phyloP scores from a whole-genome alignment of 2,888 invertebrate genomes.

The Autographa pulchrina region DNA sequence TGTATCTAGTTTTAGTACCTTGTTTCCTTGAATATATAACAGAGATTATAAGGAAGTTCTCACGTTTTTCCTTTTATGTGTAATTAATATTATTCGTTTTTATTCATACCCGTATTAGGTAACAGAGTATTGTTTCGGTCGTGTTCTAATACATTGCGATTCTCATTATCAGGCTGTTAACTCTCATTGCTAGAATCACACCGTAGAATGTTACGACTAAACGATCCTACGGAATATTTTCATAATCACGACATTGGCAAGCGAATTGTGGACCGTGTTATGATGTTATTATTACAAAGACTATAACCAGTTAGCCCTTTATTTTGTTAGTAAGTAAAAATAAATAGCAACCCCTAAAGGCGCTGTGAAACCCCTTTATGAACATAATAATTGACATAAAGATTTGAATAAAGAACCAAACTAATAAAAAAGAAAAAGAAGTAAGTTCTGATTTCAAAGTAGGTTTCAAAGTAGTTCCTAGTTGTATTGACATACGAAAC shows the following conservation, averaged over 20 bases:
- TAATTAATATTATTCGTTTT: too few relatives aligned
- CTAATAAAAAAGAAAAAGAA: not conserved
- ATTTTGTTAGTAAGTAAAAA: slow-evolving; percentile 11
- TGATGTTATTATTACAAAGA: slow-evolving; percentile 39
- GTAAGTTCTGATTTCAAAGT: slow-evolving; percentile 14
- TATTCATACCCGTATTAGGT: not conserved
- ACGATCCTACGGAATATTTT: slow-evolving; percentile 22
- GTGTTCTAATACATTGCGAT: slow-evolving; percentile 11
- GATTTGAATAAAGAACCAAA: not conserved
- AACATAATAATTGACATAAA: not conserved
- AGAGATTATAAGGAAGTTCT: too few relatives aligned
- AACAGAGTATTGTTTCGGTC: not conserved
- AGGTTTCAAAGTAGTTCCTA: slow-evolving; percentile 15
- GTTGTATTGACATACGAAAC: slow-evolving; percentile 32
- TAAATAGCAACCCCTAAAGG: not conserved
- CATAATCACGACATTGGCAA: slow-evolving; percentile 33
- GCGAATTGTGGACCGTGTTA: slow-evolving; percentile 23
- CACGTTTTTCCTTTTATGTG: too few relatives aligned
- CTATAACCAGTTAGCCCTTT: slow-evolving; percentile 13
- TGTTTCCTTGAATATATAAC: too few relatives aligned
- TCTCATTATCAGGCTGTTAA: slow-evolving; percentile 19
- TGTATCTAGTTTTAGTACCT: too few relatives aligned
- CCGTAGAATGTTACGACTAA: slow-evolving; percentile 22
- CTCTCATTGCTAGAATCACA: slow-evolving; percentile 21
- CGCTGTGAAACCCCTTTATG: not conserved